Evolutionary conservation across 1,140 invertebrate genomes (phyloP).

Genomic region (Bombyx mori): DNA sequence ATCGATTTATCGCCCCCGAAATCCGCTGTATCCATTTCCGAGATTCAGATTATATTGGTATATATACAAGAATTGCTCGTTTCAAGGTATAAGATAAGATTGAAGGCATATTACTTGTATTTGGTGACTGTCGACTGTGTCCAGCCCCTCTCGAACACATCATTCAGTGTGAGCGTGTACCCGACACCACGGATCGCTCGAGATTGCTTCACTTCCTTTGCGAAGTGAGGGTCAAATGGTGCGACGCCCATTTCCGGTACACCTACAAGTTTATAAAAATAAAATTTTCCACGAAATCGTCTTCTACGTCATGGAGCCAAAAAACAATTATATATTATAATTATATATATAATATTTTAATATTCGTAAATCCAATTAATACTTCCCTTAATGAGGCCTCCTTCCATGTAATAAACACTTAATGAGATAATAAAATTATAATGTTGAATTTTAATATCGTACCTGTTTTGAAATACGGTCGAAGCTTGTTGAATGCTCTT

Average conservation of each 20-base stretch:
- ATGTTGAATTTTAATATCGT: constrained; percentile 12
- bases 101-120: constrained; percentile 69
- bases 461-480: constrained; percentile 82
- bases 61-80: no score
- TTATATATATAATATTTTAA: not conserved
- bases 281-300: no score
- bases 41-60: no score
- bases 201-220: constrained; percentile 75
- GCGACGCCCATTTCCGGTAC: constrained; percentile 79
- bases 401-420: not conserved
- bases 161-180: constrained; percentile 79
- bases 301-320: not conserved
- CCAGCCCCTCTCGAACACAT: constrained; percentile 85
- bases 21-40: no score
- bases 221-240: constrained; percentile 84
- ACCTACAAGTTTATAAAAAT: constrained; percentile 59
- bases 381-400: not conserved
- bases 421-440: no score
- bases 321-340: not conserved
- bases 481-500: constrained; percentile 79
- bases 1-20: no score
- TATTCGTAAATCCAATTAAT: not conserved
- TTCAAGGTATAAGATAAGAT: no score
- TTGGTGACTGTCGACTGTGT: constrained; percentile 81
- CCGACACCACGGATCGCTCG: constrained; percentile 74